Evolutionary conservation across 2,113 vertebrate genomes (phyloP), one percentile per base, ranked within the genome.

Genomic region (Lipotes vexillifer): DNA sequence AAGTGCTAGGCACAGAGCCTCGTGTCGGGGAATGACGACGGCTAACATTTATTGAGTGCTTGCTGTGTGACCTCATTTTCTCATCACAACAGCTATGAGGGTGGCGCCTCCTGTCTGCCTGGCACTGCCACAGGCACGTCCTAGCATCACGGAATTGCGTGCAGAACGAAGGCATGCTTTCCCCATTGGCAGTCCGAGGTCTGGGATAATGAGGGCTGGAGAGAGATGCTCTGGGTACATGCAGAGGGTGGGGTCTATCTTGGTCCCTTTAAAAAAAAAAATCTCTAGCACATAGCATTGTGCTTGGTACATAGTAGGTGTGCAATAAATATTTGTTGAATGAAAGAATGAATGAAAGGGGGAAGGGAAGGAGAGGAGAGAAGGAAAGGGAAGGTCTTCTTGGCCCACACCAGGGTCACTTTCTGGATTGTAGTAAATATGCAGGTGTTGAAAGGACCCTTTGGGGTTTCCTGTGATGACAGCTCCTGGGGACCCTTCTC

Each of bases 21-120:
- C 9, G 3, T 1, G 1, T 9, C 6, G 4, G 31, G 52, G 33
- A 29, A 33, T 49, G 44, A 2, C 25, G 25, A 38, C 13, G 23
- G 78, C 36, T 18, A 20, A 17, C 3, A 0, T 25, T 66, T 65
- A 82, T 14, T 4, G 15, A 46, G 61, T 0, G 10, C 83, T 36
- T 55, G 55, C 61, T 18, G 3, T 20, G 2, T 23, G 72, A 15
- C 75, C 49, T 49, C 31, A 15, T 57, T 72, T 49, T 41, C 61
- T 81, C 1, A 0, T 68, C 59, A 36, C 33, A 49, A 31, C 18
- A 33, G 66, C 85, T 55, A 0, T 11, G 5, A 57, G 74, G 31
- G 7, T 20, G 44, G 86, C 5, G 44, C 20, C 59, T 61, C 57
- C 84, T 31, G 25, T 12, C 5, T 29, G 17, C 52, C 7, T 80